These are phyloP conservation scores for Rhabdomys dilectus DNA, from an alignment of 2,113 vertebrate species.

Conservation along the genomic window DNA sequence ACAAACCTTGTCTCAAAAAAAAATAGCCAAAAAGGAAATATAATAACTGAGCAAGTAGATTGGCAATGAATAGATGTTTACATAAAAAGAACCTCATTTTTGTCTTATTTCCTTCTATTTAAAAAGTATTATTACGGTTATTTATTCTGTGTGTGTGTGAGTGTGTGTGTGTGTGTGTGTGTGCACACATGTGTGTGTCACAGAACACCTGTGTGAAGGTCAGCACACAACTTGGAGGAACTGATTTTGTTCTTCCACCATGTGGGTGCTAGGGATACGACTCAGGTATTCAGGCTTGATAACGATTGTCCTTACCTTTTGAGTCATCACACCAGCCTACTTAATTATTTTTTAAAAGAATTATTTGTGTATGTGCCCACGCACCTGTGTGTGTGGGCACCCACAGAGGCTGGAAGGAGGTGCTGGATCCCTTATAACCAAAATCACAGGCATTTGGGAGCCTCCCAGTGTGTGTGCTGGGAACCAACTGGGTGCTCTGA, in stretches of 20 bases:
- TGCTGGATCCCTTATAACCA: not conserved
- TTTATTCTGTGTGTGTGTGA: not conserved
- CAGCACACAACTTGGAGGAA: not conserved
- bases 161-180: not conserved
- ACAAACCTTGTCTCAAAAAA: not conserved
- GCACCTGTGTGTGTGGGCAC: not conserved
- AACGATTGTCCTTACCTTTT: not conserved
- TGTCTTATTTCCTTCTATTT: not conserved
- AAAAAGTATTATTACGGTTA: not conserved
- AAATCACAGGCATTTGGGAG: not conserved
- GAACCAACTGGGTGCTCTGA: not conserved
- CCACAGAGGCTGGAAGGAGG: not conserved
- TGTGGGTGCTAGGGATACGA: not conserved
- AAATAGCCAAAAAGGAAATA: not conserved
- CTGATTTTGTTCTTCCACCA: not conserved
- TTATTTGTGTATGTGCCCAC: not conserved
- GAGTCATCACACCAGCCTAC: not conserved
- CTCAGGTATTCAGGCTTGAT: not conserved
- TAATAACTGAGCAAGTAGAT: not conserved
- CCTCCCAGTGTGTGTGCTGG: not conserved
- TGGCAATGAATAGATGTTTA: not conserved
- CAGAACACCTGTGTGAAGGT: not conserved
- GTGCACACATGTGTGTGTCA: too few species aligned
- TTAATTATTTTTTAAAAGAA: not conserved
- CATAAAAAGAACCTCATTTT: not conserved